These are phyloP conservation scores for Gopherus flavomarginatus DNA, from an alignment of 2,113 vertebrate species.

Conservation along the genomic window DNA sequence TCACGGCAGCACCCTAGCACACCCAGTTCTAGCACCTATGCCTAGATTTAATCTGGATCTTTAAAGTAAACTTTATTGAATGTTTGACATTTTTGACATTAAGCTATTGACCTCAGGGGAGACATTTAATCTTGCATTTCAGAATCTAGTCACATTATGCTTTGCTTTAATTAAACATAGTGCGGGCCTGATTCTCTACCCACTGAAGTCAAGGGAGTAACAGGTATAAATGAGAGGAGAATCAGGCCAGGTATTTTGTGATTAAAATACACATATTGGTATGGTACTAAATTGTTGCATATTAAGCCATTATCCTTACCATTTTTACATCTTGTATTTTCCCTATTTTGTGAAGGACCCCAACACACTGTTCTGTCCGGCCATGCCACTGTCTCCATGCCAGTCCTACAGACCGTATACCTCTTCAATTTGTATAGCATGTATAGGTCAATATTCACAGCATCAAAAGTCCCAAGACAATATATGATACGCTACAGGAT, in stretches of 20 bases:
- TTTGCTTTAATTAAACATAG: background rate
- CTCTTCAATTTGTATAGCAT: background rate
- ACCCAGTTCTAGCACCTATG: background rate
- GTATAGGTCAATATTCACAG: background rate
- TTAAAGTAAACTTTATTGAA: background rate
- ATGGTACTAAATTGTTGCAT: background rate
- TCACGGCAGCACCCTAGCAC: no score
- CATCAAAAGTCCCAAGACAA: background rate
- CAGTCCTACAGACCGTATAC: background rate
- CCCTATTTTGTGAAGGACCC: background rate
- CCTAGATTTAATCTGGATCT: background rate
- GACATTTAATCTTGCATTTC: background rate
- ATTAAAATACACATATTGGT: background rate
- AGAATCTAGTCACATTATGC: background rate
- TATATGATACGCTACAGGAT: rapidly evolving
- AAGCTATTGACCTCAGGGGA: background rate
- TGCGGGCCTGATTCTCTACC: background rate
- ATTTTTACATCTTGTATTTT: background rate
- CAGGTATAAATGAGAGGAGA: background rate
- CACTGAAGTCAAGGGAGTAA: background rate
- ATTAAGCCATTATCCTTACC: background rate
- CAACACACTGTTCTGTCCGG: background rate
- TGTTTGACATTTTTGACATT: background rate
- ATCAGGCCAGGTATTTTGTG: background rate
- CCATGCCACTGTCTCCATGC: background rate